These are phyloP conservation scores for Petrolisthes cinctipes DNA, from an alignment of 2,888 invertebrate genomes.

Conservation along the genomic window DNA sequence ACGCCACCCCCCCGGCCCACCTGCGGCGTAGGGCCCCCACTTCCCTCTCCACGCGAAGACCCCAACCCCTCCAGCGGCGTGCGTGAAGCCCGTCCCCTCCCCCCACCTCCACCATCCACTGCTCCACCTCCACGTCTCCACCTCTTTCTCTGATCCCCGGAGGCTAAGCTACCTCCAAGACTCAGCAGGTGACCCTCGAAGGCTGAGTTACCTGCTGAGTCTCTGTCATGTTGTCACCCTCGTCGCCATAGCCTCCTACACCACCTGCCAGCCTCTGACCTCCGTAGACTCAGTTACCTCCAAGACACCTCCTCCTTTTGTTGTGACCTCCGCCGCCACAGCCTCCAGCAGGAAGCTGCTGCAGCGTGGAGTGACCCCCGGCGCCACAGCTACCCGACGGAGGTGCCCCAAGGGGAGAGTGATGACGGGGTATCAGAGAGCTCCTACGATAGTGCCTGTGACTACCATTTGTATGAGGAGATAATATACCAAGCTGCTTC, in stretches of 20 bases:
- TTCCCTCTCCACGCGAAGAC: constrained; percentile 37
- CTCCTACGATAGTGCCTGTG: constrained; percentile 57
- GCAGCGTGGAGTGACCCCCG: constrained; percentile 8
- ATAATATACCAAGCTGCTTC: constrained; percentile 53
- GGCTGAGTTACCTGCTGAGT: constrained; percentile 12
- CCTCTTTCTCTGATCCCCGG: constrained; percentile 15
- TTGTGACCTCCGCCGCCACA: constrained; percentile 11
- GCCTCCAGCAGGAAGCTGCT: constrained; percentile 5
- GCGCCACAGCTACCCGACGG: constrained; percentile 25
- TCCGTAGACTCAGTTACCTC: constrained; percentile 6
- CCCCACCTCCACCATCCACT: constrained; percentile 20
- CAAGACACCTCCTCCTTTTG: not conserved
- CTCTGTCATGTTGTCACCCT: constrained; percentile 14
- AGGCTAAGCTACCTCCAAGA: not conserved
- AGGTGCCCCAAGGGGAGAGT: constrained; percentile 8
- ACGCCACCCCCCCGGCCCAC: constrained; percentile 35
- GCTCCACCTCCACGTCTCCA: constrained; percentile 13
- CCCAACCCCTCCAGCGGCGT: constrained; percentile 55
- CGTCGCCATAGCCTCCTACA: constrained; percentile 26
- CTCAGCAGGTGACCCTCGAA: constrained; percentile 17
- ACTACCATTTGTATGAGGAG: constrained; percentile 62
- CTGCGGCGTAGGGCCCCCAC: constrained; percentile 42
- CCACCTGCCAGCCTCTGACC: constrained; percentile 10
- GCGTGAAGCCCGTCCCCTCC: constrained; percentile 40
- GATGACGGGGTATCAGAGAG: constrained; percentile 47